A percentile compares a stretch with the other conserved stretches of the same genome.
Conservation (phyloP, 2,888 invertebrate genomes). For the Hyles lineata region DNA sequence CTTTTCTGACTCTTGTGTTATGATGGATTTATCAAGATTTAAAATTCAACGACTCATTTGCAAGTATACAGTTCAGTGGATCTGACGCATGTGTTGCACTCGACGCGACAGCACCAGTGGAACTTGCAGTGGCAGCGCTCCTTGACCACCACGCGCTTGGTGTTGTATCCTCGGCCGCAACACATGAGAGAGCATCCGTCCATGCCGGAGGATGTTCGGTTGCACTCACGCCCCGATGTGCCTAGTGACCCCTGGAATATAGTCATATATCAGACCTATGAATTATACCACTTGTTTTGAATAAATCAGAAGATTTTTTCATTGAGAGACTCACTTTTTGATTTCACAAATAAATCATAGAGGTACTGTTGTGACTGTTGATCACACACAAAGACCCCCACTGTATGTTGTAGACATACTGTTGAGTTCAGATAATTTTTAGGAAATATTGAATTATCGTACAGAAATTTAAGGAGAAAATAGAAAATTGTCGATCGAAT, state of each 20-base stretch:
- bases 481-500: too few species aligned
- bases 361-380: too few species aligned
- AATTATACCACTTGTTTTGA: neutral
- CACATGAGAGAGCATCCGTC: slow-evolving; percentile 96
- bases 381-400: too few species aligned
- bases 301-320: too few species aligned
- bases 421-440: too few species aligned
- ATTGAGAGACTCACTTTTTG: too few species aligned
- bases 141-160: slow-evolving; percentile 89
- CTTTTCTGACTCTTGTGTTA: too few species aligned
- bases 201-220: slow-evolving; percentile 89
- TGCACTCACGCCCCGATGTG: slow-evolving; percentile 89
- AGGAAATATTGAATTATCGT: too few species aligned
- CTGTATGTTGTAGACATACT: too few species aligned
- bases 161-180: slow-evolving; percentile 97
- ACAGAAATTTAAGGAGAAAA: too few species aligned
- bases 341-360: too few species aligned
- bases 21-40: too few species aligned
- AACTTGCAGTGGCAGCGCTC: slow-evolving; percentile 97
- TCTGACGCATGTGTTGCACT: slow-evolving; percentile 94
- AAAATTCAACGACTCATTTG: slow-evolving; percentile 83
- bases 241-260: slow-evolving; percentile 79
- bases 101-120: slow-evolving; percentile 98
- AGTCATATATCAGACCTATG: neutral
- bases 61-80: slow-evolving; percentile 93